These are phyloP conservation scores for Clamator glandarius DNA, from an alignment of 2,797 vertebrate species.

Conservation along the genomic window DNA sequence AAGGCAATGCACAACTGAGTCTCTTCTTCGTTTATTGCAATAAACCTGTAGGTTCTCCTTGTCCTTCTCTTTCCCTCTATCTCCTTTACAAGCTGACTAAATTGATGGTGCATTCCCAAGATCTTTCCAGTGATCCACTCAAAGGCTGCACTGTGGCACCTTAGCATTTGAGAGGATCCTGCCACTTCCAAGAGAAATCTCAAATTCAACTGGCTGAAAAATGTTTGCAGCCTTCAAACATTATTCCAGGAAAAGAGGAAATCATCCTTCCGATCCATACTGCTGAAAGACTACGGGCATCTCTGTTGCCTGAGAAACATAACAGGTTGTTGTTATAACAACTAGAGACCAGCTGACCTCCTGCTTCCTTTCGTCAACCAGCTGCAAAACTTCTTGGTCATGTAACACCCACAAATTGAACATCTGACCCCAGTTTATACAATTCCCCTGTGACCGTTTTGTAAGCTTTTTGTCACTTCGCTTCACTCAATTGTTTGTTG, in stretches of 20 bases:
- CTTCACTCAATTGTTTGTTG: conserved; percentile 21
- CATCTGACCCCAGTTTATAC: conserved; percentile 57
- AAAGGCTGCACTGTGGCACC: background rate
- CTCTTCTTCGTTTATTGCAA: background rate
- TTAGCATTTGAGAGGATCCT: background rate
- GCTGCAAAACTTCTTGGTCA: background rate
- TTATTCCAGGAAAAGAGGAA: conserved; percentile 43
- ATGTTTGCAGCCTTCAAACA: conserved; percentile 5
- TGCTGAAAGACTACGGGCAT: conserved; percentile 30
- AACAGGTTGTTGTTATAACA: conserved; percentile 60
- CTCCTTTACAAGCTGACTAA: background rate
- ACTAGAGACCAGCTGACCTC: conserved; percentile 41
- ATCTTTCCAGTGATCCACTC: background rate
- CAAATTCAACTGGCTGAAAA: background rate
- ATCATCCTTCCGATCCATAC: background rate
- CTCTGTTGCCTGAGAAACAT: conserved; percentile 47
- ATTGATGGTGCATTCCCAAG: background rate
- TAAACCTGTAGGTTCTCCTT: background rate
- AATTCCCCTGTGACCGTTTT: conserved; percentile 23
- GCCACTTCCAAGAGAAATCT: background rate
- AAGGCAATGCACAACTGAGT: background rate
- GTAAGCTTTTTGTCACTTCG: conserved; percentile 58
- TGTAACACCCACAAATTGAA: conserved; percentile 18
- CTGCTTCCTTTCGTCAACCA: background rate
- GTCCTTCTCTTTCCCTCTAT: background rate